Evolutionary conservation across 1,140 invertebrate genomes (phyloP), one percentile per base, ranked within the genome.

Genomic region (Ruditapes philippinarum): DNA sequence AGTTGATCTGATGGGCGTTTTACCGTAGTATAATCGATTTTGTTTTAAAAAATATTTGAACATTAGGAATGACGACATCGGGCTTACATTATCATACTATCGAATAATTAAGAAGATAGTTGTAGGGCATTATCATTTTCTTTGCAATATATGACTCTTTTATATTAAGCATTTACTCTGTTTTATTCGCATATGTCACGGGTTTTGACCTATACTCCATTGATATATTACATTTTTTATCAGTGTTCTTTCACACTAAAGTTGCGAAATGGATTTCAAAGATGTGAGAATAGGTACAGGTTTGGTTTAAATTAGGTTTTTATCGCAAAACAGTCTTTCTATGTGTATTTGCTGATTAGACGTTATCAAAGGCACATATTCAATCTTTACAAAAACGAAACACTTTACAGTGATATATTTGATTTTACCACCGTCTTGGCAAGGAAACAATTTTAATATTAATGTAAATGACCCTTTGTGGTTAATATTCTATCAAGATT

Each of bases 341-440:
- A 28, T 62, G 19, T n/a, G 19, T 62, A 62, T 62, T 62, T 62
- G 25, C 57, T 25, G n/a, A 62, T 7, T 11, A n/a, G 28, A 62
- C 57, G 57, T 28, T 62, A 62, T 62, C 57, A 28, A 11, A 7
- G 57, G 14, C n/a, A 62, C 28, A 28, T 62, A 9, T 62, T 28
- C 22, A 28, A 14, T 9, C 25, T 62, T 62, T 28, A 25, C 22
- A 62, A 62, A 62, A 28, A 25, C 25, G 5, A n/a, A 62, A 28
- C 57, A 62, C 57, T 62, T 62, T 28, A 62, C 4, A 62, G 57
- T 28, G 19, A 62, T 62, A 62, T 62, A 62, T 62, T 62, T 62
- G 57, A 62, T 62, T 62, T 62, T 62, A 62, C 57, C 57, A n/a
- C 19, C 19, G 25, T 62, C 57, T 62, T 62, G 57, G 57, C 57